Evolutionary conservation across 2,888 invertebrate species (phyloP).

Genomic region (Parnassius apollo): DNA sequence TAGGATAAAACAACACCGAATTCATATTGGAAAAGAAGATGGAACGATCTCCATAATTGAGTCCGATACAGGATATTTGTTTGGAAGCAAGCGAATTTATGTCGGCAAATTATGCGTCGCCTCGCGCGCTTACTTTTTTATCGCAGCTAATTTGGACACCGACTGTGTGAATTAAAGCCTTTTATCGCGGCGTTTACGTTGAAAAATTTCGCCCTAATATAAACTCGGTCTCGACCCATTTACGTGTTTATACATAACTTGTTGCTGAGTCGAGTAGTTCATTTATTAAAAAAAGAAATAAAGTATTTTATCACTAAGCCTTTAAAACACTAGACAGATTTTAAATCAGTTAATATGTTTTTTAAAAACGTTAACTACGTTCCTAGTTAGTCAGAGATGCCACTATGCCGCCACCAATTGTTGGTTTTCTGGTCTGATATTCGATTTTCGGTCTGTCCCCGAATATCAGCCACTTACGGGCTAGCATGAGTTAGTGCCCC

Average conservation of each 20-base stretch:
- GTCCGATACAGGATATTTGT: conserved; percentile 43
- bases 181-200: conserved; percentile 24
- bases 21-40: conserved; percentile 39
- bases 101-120: conserved; percentile 44
- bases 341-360: too few relatives aligned
- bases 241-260: conserved; percentile 26
- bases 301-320: too few relatives aligned
- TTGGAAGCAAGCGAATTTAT: conserved; percentile 41
- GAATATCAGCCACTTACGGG: too few relatives aligned
- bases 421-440: too few relatives aligned
- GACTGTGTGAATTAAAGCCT: conserved; percentile 31
- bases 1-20: conserved; percentile 32
- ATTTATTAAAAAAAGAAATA: conserved; percentile 1
- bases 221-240: conserved; percentile 13
- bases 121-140: conserved; percentile 38
- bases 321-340: too few relatives aligned
- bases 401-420: too few relatives aligned
- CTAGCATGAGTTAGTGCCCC: too few relatives aligned
- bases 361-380: too few relatives aligned
- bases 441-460: too few relatives aligned
- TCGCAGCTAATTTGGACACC: conserved; percentile 34
- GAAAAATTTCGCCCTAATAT: conserved; percentile 23
- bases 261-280: conserved; percentile 17
- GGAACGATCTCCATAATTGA: conserved; percentile 44
- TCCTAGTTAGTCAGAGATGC: too few relatives aligned